phyloP scores from a whole-genome alignment of 2,797 vertebrate species.

The Cygnus olor region DNA sequence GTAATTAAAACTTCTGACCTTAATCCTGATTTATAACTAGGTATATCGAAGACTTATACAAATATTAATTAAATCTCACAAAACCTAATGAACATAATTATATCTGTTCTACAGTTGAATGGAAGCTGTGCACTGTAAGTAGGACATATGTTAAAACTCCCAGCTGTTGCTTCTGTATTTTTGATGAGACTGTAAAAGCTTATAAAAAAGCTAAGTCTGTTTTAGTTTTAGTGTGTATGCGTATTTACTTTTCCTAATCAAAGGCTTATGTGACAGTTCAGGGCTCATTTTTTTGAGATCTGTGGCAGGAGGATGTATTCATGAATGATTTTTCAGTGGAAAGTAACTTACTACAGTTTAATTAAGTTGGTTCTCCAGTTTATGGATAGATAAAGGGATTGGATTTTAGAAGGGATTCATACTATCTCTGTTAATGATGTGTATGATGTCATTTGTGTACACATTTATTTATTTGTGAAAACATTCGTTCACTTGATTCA shows the following conservation, averaged over 20 bases:
- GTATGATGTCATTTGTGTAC: background rate
- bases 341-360: background rate
- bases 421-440: background rate
- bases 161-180: slow-evolving; percentile 35
- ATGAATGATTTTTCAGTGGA: background rate
- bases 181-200: background rate
- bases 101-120: background rate
- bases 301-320: background rate
- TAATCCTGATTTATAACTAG: background rate
- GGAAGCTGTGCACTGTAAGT: background rate
- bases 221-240: background rate
- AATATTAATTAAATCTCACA: slow-evolving; percentile 3
- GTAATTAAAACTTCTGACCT: background rate
- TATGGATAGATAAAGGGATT: background rate
- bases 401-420: background rate
- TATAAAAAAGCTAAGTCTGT: background rate
- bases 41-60: background rate
- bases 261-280: background rate
- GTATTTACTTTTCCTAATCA: background rate
- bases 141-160: background rate
- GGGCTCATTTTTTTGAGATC: background rate
- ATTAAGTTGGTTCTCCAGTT: background rate
- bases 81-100: background rate
- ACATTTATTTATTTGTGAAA: slow-evolving; percentile 10
- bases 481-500: background rate